Evolutionary conservation across 2,888 invertebrate species (phyloP), one percentile per base, ranked within the genome.

Genomic region (Galeopsomyia nigrocyanea): DNA sequence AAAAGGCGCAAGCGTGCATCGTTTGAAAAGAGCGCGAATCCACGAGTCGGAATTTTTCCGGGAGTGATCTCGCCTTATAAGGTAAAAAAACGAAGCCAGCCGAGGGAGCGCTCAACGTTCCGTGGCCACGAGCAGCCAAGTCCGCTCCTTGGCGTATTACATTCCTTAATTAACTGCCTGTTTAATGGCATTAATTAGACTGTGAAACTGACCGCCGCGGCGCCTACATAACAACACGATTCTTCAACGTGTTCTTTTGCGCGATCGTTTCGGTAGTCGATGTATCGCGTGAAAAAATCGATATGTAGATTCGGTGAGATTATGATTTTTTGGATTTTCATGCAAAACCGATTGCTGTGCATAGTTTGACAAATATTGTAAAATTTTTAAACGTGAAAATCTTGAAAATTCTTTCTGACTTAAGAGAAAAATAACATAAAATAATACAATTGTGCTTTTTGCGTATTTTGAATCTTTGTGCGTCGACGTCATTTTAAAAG

Each of bases 181-280:
- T 77, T 79, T 82, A 85, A 83, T 83, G 79, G 79, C 78, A 84
- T 82, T 83, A 84, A 85, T 85, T 86, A 83, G 84, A 81, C 82
- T 85, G 82, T 83, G 83, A 85, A 85, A 82, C 80, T 78, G 80
- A 80, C 67, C 68, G 50, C 66, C 60, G 31, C 47, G 3, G 21
- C 21, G 9, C 17, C 51, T 46, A 31, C 9, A 17, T 26, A 26
- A 55, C 47, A 55, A 47, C 19, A 64, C 55, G 26, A 16, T 14
- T 47, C 39, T 17, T 58, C 16, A 21, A 50, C 17, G 10, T 49
- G 47, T 13, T 49, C 3, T 63, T 39, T n/a, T 39, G 7, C 39
- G 10, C 39, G n/a, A 26, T 26, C 7, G 5, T 13, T 39, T 39
- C 7, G 39, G 10, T 7, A 39, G 10, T 39, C 13, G 10, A 13